Percentiles rank a stretch among this genome's conserved stretches.
Conservation (phyloP, 1,140 invertebrate species). For the Drosophila equinoxialis region DNA sequence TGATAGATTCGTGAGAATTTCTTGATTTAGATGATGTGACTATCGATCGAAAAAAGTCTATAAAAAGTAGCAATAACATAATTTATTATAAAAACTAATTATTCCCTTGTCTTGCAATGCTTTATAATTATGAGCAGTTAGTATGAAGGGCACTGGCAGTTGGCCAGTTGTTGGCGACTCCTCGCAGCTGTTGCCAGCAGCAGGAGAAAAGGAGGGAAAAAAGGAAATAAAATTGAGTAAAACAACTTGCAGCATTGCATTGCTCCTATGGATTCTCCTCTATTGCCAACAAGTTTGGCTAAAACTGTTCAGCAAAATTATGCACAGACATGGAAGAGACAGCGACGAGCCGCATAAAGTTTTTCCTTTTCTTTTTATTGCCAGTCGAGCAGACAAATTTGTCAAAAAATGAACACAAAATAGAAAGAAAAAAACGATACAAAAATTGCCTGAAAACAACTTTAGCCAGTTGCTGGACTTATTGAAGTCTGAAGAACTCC, state of each 20-base stretch:
- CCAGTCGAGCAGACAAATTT: constrained; percentile 30
- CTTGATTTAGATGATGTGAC: not conserved
- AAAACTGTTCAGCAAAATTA: constrained; percentile 20
- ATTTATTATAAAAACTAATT: constrained; percentile 6
- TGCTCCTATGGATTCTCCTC: constrained; percentile 7
- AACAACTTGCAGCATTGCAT: constrained; percentile 20
- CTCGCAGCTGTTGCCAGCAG: constrained; percentile 47
- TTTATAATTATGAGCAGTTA: constrained; percentile 67
- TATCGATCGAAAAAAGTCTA: not conserved
- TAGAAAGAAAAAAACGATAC: constrained; percentile 14
- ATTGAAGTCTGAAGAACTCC: constrained; percentile 24
- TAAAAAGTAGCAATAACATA: not conserved
- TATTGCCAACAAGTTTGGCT: constrained; percentile 21
- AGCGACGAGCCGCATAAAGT: constrained; percentile 45
- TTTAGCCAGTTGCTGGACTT: constrained; percentile 39
- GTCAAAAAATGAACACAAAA: constrained; percentile 24
- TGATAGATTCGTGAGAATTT: not conserved
- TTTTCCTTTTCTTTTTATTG: constrained; percentile 32
- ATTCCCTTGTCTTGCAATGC: constrained; percentile 36
- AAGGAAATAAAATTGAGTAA: constrained; percentile 21
- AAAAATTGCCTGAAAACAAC: constrained; percentile 37
- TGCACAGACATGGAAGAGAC: constrained; percentile 39
- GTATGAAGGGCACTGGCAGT: constrained; percentile 44
- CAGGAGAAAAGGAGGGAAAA: constrained; percentile 9
- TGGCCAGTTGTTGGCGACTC: constrained; percentile 36